A percentile compares a stretch with the other conserved stretches of the same genome.
Evolutionary conservation across 2,888 invertebrate genomes (phyloP).

Genomic region (Encarsia formosa): DNA sequence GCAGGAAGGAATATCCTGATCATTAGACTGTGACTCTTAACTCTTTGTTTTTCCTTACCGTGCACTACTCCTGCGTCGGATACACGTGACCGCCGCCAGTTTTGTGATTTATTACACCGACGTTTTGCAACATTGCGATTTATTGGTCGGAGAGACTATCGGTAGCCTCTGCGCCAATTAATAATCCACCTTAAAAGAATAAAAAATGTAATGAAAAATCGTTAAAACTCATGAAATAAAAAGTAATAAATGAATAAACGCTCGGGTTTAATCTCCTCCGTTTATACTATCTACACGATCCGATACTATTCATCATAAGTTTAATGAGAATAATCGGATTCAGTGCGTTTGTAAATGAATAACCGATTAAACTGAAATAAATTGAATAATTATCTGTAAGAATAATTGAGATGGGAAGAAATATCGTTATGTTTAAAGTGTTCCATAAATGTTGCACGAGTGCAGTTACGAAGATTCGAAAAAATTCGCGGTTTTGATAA

Average conservation of each 20-base stretch:
- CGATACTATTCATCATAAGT: constrained; percentile 8
- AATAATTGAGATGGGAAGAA: no score
- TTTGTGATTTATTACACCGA: constrained; percentile 11
- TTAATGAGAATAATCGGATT: constrained; percentile 5
- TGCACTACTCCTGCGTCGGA: not conserved
- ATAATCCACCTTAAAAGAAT: constrained; percentile 5
- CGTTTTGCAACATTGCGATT: constrained; percentile 15
- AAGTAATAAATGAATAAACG: no score
- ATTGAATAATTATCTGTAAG: constrained; percentile 12
- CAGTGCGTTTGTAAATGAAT: constrained; percentile 4
- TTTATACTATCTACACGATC: constrained; percentile 5
- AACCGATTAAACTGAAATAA: constrained; percentile 1
- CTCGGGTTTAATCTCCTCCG: no score
- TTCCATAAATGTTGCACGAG: no score
- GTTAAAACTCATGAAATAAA: no score
- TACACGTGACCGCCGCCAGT: not conserved
- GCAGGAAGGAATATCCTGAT: constrained; percentile 3
- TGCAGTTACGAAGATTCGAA: no score
- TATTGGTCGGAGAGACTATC: constrained; percentile 8
- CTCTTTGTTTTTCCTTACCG: constrained; percentile 1
- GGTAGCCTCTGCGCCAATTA: constrained; percentile 12
- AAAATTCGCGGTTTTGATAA: no score
- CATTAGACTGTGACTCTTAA: constrained; percentile 3
- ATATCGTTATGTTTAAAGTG: no score
- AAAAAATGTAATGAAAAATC: no score